These are phyloP conservation scores for Carapus acus DNA, from an alignment of 2,797 vertebrate species.

Conservation along the genomic window DNA sequence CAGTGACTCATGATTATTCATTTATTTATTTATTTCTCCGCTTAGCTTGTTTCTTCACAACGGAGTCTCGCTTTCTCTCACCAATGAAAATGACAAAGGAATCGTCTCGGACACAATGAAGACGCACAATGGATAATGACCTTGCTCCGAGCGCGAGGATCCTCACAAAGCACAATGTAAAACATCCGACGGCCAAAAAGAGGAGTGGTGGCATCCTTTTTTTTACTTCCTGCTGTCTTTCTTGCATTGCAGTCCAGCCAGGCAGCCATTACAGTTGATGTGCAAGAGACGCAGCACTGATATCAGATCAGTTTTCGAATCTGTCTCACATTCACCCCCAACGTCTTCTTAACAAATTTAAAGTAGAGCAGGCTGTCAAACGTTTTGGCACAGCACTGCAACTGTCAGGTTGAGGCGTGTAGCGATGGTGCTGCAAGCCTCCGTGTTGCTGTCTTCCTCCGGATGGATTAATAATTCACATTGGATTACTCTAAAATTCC, in stretches of 20 bases:
- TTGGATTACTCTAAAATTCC: slow-evolving; percentile 60
- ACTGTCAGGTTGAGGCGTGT: slow-evolving; percentile 65
- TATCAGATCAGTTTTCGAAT: slow-evolving; percentile 59
- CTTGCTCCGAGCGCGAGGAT: slow-evolving; percentile 19
- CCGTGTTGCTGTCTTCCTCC: slow-evolving; percentile 48
- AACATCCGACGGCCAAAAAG: slow-evolving; percentile 33
- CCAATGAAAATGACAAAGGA: slow-evolving; percentile 59
- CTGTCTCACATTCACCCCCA: slow-evolving; percentile 46
- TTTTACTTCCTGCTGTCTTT: slow-evolving; percentile 30
- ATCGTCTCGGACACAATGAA: slow-evolving; percentile 41
- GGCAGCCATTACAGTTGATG: slow-evolving; percentile 38
- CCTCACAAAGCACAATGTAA: slow-evolving; percentile 33
- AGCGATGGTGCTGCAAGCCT: slow-evolving; percentile 50
- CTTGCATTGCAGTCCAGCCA: slow-evolving; percentile 48
- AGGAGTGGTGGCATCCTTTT: too few species aligned
- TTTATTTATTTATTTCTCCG: slow-evolving; percentile 42
- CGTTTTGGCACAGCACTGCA: slow-evolving; percentile 62
- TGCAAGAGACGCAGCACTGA: slow-evolving; percentile 34
- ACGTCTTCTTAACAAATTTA: slow-evolving; percentile 62
- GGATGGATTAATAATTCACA: slow-evolving; percentile 71
- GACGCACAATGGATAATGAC: slow-evolving; percentile 35
- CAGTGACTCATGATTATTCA: slow-evolving; percentile 57
- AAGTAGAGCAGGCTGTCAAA: slow-evolving; percentile 68
- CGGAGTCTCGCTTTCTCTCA: slow-evolving; percentile 33
- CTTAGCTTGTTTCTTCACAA: slow-evolving; percentile 42